Conservation (phyloP, 1,140 invertebrate species). For the Halesus radiatus region DNA sequence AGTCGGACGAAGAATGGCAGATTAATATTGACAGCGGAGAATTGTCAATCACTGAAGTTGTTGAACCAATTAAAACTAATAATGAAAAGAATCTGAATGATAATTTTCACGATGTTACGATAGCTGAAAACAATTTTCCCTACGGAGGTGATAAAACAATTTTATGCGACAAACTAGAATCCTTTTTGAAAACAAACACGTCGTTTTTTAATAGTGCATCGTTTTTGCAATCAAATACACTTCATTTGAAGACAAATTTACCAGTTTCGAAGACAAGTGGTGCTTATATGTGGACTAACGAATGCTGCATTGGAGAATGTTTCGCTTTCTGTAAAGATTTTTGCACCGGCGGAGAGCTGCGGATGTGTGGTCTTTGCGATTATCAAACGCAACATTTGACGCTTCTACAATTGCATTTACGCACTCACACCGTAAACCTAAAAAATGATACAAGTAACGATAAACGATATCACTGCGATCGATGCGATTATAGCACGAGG, state of each 20-base stretch:
- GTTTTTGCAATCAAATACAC: not conserved
- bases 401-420: not conserved
- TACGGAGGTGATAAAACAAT: not conserved
- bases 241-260: no score
- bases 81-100: not conserved
- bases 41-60: constrained; percentile 30
- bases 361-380: not conserved
- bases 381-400: constrained; percentile 20
- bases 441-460: no score
- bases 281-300: not conserved
- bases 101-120: not conserved
- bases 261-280: not conserved
- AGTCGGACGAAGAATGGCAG: constrained; percentile 27
- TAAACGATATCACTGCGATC: not conserved
- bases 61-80: not conserved
- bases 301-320: constrained; percentile 14
- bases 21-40: constrained; percentile 25
- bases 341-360: constrained; percentile 8
- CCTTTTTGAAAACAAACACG: not conserved
- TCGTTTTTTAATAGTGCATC: not conserved
- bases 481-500: constrained; percentile 9
- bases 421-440: not conserved
- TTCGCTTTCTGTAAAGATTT: constrained; percentile 9
- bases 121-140: not conserved
- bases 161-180: no score